Evolutionary conservation across 2,888 invertebrate species (phyloP), one percentile per base, ranked within the genome.

Genomic region (Ochropacha duplaris): DNA sequence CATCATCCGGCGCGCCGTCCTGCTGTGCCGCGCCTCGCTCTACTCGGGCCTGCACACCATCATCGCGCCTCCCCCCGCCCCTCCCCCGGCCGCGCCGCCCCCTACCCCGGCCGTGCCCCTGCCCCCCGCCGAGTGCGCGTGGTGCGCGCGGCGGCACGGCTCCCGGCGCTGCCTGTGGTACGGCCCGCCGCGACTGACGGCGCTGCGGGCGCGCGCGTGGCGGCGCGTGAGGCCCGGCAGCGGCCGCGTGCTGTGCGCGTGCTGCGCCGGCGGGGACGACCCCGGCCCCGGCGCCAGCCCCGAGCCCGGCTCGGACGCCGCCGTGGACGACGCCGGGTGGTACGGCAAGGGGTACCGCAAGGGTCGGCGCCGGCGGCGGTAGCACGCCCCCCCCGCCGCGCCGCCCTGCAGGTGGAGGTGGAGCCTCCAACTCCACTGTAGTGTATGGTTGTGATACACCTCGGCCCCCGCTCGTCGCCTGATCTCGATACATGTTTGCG

Each of bases 301-400:
- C 66, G 95, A 49, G 54, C 36, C 72, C 55, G 54, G 59, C 62
- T 54, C 54, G 55, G 60, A 52, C 49, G 67, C 54, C 50, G 69
- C 57, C 60, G 67, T 12, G 22, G 86, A 78, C 76, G 81, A 76
- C 66, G 83, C 80, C 73, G 97, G 97, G 54, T 97, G 97, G 97
- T 97, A 96, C 90, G 97, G 97, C 64, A 97, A 97, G 92, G 97
- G 97, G 8, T 97, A 96, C 86, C 94, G 96, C 71, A 97, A 97
- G 89, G 94, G 94, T 51, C 93, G 94, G 52, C 93, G 94, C 66
- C 83, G 88, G 44, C 90, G 91, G 66, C 92, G 93, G 88, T 88
- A 89, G 84, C 86, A 66, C 79, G 64, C 85, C 84, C 74, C 69
- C 72, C 54, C 61, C 62, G 58, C 31, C 11, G 11, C 16, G 31